Base-by-base conservation (phyloP, 2,797 vertebrate species). In the Epinephelus malabaricus region DNA sequence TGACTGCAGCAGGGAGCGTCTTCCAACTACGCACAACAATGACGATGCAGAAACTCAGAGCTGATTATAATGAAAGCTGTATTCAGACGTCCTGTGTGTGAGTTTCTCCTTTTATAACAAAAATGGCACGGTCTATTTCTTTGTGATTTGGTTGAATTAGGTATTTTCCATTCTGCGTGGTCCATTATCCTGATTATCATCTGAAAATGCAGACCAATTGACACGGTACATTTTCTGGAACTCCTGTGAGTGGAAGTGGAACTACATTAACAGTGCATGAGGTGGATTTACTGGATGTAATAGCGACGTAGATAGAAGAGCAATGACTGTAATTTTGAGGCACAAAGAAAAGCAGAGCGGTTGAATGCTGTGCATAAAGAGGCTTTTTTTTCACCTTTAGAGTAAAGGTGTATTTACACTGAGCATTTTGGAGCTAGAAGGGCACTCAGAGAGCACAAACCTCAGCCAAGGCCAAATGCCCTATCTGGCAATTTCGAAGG, bases 1-100 rank as follows among this genome's bases (percentile, higher is more conserved):
- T 7, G 79, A 40, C 65, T 47, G 49, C 65, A 62, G 76, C 63
- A 62, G 69, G 56, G 45, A 64, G 78, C 51, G 7, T 78, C 53
- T 18, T 30, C 40, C 56, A 58, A 38, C 9, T 7, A 19, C 69
- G 14, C 46, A 19, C 55, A 73, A 73, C 51, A 27, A 58, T 40
- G 27, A 17, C 40, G 46, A 8, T 45, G 51, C 13, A 66, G n/a
- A 30, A 30, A 30, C 63, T 15, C 49, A 43, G 5, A 34, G 19
- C 10, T 64, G 23, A 56, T 27, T 23, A 60, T 49, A 51, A 74
- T 38, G 7, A 68, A 53, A 18, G 23, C 30, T 21, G 38, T 8
- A 27, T 21, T 38, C 46, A 65, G 10, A 59, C 3, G 69, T 55
- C 13, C 38, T 27, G 38, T 14, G 12, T 34, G 7, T 34, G 34